Evolutionary conservation across 1,140 invertebrate species (phyloP), one percentile per base, ranked within the genome.

Genomic region (Mylabris phalerata): DNA sequence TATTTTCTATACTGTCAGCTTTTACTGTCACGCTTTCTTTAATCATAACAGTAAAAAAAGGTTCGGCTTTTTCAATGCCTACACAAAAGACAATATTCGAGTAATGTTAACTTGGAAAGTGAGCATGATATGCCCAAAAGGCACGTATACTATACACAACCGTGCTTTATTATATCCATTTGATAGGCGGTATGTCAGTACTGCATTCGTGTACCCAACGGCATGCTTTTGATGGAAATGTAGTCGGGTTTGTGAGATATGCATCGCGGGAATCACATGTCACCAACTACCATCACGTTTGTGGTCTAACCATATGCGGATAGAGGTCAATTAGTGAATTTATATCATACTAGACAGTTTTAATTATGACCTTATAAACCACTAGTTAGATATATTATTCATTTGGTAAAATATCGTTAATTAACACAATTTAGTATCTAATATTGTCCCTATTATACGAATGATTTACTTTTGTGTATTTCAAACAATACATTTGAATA

Each of bases 321-420:
- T 54, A 55, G 57, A 50, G 64, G 64, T 65, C 64, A 65, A 65
- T 65, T 65, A 65, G 64, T 65, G 61, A 58, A 65, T 65, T 65
- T 63, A 55, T 55, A 44, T 40, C 52, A 25, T 44, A 42, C 52
- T 32, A 41, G 52, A 24, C 32, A 32, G 44, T 26, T 39, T 43
- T 46, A 39, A 39, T 40, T 40, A 13, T 38, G 52, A 32, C 44
- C 52, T 55, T 44, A n/a, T 19, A 27, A 47, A 46, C 48, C 52
- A 46, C 47, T 55, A 19, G 19, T 19, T 19, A 19, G 19, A 40
- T 27, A 40, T 40, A 48, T 55, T 55, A 55, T 39, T 55, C 44
- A 55, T 55, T 55, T 44, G 19, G 1, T 55, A 42, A 52, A 50
- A 50, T 49, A 27, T 32, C 7, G 32, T 32, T 32, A 48, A 48